These are phyloP conservation scores for Theodoxus fluviatilis DNA, from an alignment of 2,888 invertebrate species.

Conservation along the genomic window DNA sequence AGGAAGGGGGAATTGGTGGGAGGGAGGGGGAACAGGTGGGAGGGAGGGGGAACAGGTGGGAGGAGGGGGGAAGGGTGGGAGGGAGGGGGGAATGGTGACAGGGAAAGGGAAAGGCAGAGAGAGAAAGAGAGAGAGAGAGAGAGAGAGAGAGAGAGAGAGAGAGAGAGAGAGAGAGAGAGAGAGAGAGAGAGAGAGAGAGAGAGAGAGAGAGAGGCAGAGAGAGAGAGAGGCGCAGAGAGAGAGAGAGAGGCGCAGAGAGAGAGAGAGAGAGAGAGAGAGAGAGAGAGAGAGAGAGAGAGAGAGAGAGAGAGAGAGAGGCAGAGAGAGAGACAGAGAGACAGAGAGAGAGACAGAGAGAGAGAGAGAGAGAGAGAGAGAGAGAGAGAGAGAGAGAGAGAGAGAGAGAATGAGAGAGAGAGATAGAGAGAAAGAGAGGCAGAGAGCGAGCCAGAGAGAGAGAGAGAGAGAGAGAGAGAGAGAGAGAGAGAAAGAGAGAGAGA, in stretches of 20 bases:
- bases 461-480: background rate
- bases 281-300: background rate
- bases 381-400: background rate
- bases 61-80: too few relatives aligned
- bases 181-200: too few relatives aligned
- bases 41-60: too few relatives aligned
- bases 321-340: background rate
- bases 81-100: too few relatives aligned
- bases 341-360: background rate
- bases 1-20: too few relatives aligned
- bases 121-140: background rate
- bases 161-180: too few relatives aligned
- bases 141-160: background rate
- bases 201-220: constrained; percentile 8
- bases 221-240: constrained; percentile 6
- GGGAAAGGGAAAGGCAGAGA: background rate
- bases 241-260: background rate
- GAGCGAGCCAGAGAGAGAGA: background rate
- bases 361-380: background rate
- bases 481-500: constrained; percentile 17
- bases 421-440: background rate
- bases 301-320: background rate
- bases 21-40: too few relatives aligned
- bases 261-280: constrained; percentile 14
- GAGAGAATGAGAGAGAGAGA: constrained; percentile 16